Evolutionary conservation across 37 sponge, comb jelly and placozoan genomes (phyloP).

Genomic region (Axinella damicornis): DNA sequence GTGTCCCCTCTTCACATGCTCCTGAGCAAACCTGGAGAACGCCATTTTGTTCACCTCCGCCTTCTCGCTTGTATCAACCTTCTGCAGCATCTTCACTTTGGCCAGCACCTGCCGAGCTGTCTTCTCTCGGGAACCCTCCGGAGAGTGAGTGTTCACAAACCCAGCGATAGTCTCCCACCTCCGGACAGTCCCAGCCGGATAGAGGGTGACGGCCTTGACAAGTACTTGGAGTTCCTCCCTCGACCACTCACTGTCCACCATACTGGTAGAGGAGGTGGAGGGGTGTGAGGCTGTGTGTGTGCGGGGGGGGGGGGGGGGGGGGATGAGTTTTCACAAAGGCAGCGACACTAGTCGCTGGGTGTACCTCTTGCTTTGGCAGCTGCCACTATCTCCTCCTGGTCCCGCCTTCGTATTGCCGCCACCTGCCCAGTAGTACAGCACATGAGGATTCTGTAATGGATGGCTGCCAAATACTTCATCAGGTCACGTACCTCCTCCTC

Average conservation of each 20-base stretch:
- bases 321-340: no score
- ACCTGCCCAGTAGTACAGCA: conserved; percentile 16
- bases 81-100: conserved; percentile 56
- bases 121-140: conserved; percentile 45
- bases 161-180: conserved; percentile 87
- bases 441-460: background rate
- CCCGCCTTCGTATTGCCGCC: background rate
- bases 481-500: conserved; percentile 38
- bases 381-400: background rate
- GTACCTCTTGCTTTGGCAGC: background rate
- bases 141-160: conserved; percentile 82
- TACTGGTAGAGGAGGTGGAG: background rate
- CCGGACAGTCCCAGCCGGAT: conserved; percentile 91
- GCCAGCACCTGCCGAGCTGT: conserved; percentile 64
- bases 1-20: conserved; percentile 5
- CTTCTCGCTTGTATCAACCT: conserved; percentile 55
- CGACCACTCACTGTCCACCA: conserved; percentile 48
- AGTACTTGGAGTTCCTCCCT: conserved; percentile 86
- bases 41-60: conserved; percentile 72
- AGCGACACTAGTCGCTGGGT: background rate
- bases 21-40: conserved; percentile 75
- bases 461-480: no score
- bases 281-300: no score
- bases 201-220: conserved; percentile 92
- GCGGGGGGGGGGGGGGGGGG: no score